Base-by-base conservation (phyloP, 2,113 vertebrate genomes). In the Poicephalus meyeri region DNA sequence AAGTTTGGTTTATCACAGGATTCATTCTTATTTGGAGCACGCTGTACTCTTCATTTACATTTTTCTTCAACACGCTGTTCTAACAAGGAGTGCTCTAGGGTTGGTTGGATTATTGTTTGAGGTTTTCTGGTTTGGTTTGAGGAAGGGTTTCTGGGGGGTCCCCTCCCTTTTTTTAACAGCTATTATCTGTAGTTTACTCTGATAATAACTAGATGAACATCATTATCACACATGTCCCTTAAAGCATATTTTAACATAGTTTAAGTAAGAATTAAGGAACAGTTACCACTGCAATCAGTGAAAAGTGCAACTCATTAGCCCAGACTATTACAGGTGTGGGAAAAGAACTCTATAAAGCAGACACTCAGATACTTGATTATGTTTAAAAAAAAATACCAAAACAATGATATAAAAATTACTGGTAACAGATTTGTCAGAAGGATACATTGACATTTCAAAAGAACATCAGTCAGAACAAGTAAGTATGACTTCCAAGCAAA, bases 251-350 rank as follows among this genome's bases (percentile, higher is more conserved):
- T 95, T 87, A 79, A 46, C 33, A 84, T 24, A n/a, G 37, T 41
- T 93, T 83, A 90, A 95, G 84, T 95, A 90, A 82, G 56, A 86
- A 88, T 91, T 87, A 94, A 81, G 52, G 39, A 94, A 89, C 25
- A 70, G 33, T 33, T 90, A 93, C 79, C 86, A 92, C 46, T 71
- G 60, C 68, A 94, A 89, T 95, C 84, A 92, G 35, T 71, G 55
- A 79, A 85, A 81, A 94, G n/a, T n/a, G 23, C 20, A 92, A 64
- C 46, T 91, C 87, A 93, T 95, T 96, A 97, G 50, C 69, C 16
- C 73, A 94, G 60, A 52, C 79, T 68, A 74, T 47, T 55, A 85
- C 8, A 7, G 29, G 70, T 73, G 41, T 77, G 11, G 41, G 18
- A 66, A 91, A 80, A 61, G 69, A 79, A 6, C 0, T 11, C 13